Conservation (phyloP, 2,888 invertebrate genomes). For the Conistra vaccinii region DNA sequence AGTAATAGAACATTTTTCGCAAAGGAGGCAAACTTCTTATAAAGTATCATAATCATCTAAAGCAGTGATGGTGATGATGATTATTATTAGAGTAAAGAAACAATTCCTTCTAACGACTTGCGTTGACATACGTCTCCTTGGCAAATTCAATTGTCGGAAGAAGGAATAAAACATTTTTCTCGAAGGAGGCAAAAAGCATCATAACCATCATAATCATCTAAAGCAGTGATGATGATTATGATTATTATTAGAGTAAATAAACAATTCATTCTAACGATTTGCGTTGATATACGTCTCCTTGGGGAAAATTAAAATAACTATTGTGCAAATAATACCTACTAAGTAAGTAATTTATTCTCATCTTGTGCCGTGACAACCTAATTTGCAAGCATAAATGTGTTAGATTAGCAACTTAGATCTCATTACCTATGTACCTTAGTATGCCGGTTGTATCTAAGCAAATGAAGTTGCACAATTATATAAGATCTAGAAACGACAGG, state of each 20-base stretch:
- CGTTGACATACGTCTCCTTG: constrained; percentile 16
- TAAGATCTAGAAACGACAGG: not conserved
- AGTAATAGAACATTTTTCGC: not conserved
- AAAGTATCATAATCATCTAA: not conserved
- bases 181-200: not conserved
- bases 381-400: constrained; percentile 42
- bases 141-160: too few species aligned
- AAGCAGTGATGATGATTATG: not conserved
- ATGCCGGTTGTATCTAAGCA: constrained; percentile 10
- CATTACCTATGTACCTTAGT: constrained; percentile 53
- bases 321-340: constrained; percentile 36
- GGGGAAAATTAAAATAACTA: constrained; percentile 20
- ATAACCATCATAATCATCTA: not conserved
- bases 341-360: constrained; percentile 53
- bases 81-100: not conserved
- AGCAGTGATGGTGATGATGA: not conserved
- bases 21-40: not conserved
- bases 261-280: constrained; percentile 4
- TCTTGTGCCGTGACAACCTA: constrained; percentile 37
- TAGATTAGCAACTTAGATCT: constrained; percentile 33
- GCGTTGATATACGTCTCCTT: constrained; percentile 14
- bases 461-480: constrained; percentile 15
- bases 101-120: constrained; percentile 4
- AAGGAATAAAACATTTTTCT: not conserved
- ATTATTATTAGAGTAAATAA: not conserved